These are phyloP conservation scores for Hydrozoanthus tunicans DNA, from an alignment of 64 coral and sea anemone genomes.

Conservation along the genomic window DNA sequence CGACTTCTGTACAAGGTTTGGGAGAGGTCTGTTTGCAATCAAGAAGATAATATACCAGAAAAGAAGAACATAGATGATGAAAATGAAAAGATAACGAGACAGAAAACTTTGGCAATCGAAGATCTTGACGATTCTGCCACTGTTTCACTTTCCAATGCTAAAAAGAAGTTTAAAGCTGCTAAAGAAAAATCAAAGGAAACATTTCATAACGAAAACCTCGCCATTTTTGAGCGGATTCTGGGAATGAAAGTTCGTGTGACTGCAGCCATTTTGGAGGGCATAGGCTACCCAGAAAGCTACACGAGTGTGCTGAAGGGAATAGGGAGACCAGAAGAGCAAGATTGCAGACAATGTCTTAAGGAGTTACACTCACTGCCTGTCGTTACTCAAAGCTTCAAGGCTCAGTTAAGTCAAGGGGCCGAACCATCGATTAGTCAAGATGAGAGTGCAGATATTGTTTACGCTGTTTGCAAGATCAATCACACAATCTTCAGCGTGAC, in stretches of 20 bases:
- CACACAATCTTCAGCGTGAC: constrained; percentile 28
- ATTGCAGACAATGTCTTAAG: constrained; percentile 34
- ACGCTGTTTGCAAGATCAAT: constrained; percentile 42
- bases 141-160: constrained; percentile 22
- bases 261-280: constrained; percentile 15
- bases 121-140: constrained; percentile 19
- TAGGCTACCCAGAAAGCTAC: constrained; percentile 38
- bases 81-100: neutral
- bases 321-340: constrained; percentile 25
- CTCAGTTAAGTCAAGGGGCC: constrained; percentile 4
- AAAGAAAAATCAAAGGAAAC: constrained; percentile 42
- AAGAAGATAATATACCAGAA: neutral
- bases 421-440: neutral
- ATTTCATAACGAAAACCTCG: constrained; percentile 27
- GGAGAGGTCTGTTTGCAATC: neutral
- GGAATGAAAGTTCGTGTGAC: constrained; percentile 43
- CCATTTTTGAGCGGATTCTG: constrained; percentile 16
- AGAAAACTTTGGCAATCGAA: neutral
- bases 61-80: neutral
- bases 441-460: constrained; percentile 38
- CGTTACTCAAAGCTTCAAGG: constrained; percentile 28
- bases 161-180: constrained; percentile 25
- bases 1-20: neutral
- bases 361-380: constrained; percentile 31
- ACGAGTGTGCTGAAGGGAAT: neutral